Conservation (phyloP, 2,797 vertebrate genomes). For the Perodicticus potto region DNA sequence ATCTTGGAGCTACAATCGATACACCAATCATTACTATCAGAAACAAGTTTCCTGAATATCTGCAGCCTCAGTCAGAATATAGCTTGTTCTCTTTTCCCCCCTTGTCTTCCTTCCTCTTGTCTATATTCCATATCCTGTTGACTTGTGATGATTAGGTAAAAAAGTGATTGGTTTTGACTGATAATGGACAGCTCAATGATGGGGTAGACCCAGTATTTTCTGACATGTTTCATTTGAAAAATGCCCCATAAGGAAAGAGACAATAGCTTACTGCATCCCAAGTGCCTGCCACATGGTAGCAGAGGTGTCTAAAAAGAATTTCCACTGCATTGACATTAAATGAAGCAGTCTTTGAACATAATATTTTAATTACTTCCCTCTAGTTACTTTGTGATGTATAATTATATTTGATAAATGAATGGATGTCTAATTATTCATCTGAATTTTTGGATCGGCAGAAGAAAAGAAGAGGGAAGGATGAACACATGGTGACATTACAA, state of each 20-base stretch:
- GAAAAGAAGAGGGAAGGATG: neutral
- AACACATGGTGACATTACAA: neutral
- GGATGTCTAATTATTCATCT: constrained; percentile 4
- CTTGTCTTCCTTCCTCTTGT: constrained; percentile 74
- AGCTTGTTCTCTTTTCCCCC: constrained; percentile 68
- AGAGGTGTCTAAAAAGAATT: neutral
- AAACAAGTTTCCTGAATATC: constrained; percentile 80
- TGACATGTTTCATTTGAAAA: constrained; percentile 32
- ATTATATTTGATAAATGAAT: neutral
- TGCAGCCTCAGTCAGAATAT: constrained; percentile 70
- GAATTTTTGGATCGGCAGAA: neutral
- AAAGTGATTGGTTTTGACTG: constrained; percentile 74
- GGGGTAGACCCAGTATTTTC: constrained; percentile 37
- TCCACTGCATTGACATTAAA: neutral
- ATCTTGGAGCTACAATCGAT: constrained; percentile 73
- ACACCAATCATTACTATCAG: constrained; percentile 74
- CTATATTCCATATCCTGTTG: constrained; percentile 73
- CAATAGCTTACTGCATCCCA: neutral
- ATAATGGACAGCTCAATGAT: constrained; percentile 54
- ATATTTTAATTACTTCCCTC: neutral
- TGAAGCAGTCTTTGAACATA: constrained; percentile 34
- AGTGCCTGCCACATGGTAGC: neutral
- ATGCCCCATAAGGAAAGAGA: neutral
- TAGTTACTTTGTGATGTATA: neutral
- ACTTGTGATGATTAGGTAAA: constrained; percentile 76